Base-by-base conservation (phyloP, 2,888 invertebrate genomes). In the Lepidocyrtinus sp. region DNA sequence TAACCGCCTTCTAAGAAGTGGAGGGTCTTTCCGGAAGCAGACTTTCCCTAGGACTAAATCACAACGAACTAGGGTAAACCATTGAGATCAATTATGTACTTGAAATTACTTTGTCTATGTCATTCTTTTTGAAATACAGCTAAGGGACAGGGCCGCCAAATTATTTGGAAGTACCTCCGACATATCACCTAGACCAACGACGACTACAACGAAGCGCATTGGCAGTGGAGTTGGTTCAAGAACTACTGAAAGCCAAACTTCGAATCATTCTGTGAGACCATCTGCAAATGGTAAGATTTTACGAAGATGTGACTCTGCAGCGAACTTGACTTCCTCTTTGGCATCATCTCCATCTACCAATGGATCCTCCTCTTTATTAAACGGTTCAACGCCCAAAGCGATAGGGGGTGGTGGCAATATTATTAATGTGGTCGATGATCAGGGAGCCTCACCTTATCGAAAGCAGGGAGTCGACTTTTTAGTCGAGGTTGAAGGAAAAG, bases 401-500 rank as follows among this genome's bases (percentile, higher is more conserved):
- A 21, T 7, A 2, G 55, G 55, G n/a, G 63, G 27, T 15, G 59
- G n/a, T 3, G 19, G 61, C 12, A 27, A 55, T n/a, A n/a, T n/a
- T n/a, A n/a, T n/a, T n/a, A n/a, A n/a, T 17, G 22, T 74, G 17
- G 50, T 59, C 24, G 55, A 55, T 7, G 55, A 69, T 15, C 19
- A 15, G n/a, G 26, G 26, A 3, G 22, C 19, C n/a, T 22, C 25
- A 9, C 75, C 83, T 2, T 64, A 77, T 22, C 83, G 85, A 65
- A 85, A 85, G 67, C 86, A 88, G 93, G 94, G 96, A 77, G 94
- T 95, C n/a, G 96, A 96, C 90, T 96, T 95, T 88, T 90, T 96
- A 83, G 94, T 96, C 36, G 96, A 96, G 90, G 95, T 96, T 76
- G 93, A 93, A 87, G 95, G 95, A 26, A 92, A 94, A 73, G 92